Percentiles rank a stretch among this genome's conserved stretches.
Evolutionary conservation across 2,113 vertebrate species (phyloP).

Genomic region (Halcyon senegalensis): DNA sequence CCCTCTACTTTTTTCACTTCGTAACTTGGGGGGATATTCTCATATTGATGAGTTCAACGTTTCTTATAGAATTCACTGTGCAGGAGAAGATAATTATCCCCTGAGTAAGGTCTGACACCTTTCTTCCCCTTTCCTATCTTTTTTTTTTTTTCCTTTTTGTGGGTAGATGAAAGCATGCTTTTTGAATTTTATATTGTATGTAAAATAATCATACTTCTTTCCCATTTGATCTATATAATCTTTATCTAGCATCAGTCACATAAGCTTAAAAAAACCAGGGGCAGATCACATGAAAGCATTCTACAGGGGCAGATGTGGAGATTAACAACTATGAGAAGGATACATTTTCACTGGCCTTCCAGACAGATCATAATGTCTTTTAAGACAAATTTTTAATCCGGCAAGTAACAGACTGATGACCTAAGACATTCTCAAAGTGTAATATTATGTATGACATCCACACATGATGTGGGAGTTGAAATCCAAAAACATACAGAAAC

Average conservation of each 20-base stretch:
- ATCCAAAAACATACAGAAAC: slow-evolving; percentile 17
- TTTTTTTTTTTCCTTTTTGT: not conserved
- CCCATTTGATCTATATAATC: slow-evolving; percentile 63
- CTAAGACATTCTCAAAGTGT: slow-evolving; percentile 6
- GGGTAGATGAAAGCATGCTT: slow-evolving; percentile 56
- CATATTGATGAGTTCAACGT: slow-evolving; percentile 44
- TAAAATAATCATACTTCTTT: slow-evolving; percentile 51
- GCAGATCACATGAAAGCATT: slow-evolving; percentile 65
- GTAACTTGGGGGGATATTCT: slow-evolving; percentile 55
- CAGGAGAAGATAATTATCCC: slow-evolving; percentile 41
- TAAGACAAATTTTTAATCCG: slow-evolving; percentile 46
- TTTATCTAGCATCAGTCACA: slow-evolving; percentile 57
- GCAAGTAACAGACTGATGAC: slow-evolving; percentile 30
- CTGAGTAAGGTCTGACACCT: slow-evolving; percentile 31
- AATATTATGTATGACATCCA: not conserved
- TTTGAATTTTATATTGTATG: slow-evolving; percentile 57
- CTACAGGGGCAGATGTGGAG: slow-evolving; percentile 48
- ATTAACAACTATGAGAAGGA: slow-evolving; percentile 51
- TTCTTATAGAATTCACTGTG: slow-evolving; percentile 23
- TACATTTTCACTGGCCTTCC: slow-evolving; percentile 43
- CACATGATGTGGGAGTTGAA: not conserved
- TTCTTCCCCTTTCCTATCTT: rapidly evolving
- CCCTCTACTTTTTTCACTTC: not conserved
- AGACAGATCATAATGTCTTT: slow-evolving; percentile 44
- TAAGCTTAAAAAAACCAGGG: slow-evolving; percentile 57